These are phyloP conservation scores for Musca vetustissima DNA, from an alignment of 1,140 invertebrate genomes.

Conservation along the genomic window DNA sequence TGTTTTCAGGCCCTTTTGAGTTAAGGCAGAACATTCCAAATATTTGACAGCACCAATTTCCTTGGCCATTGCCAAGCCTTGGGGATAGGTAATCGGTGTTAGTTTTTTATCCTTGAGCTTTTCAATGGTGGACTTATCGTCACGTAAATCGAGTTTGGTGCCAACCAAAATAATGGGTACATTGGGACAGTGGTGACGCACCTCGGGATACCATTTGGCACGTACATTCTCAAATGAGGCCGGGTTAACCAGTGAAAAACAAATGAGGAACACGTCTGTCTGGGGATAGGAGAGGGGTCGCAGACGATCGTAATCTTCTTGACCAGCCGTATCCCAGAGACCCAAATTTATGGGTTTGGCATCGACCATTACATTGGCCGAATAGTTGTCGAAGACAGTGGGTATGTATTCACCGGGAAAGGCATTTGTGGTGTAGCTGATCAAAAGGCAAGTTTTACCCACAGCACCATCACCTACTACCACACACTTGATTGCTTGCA, in stretches of 20 bases:
- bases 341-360: slow-evolving; percentile 95
- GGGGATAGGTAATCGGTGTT: slow-evolving; percentile 94
- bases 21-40: slow-evolving; percentile 93
- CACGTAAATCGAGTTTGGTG: slow-evolving; percentile 91
- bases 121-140: slow-evolving; percentile 97
- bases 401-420: slow-evolving; percentile 96
- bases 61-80: slow-evolving; percentile 97
- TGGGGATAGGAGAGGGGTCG: slow-evolving; percentile 95
- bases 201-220: slow-evolving; percentile 95
- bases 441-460: slow-evolving; percentile 95
- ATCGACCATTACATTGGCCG: slow-evolving; percentile 98
- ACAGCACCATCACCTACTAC: slow-evolving; percentile 93
- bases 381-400: slow-evolving; percentile 97
- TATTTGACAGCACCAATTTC: slow-evolving; percentile 98
- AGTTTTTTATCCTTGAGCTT: slow-evolving; percentile 97
- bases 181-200: slow-evolving; percentile 85
- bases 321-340: slow-evolving; percentile 90
- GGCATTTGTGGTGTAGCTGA: slow-evolving; percentile 96
- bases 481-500: slow-evolving; percentile 95
- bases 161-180: slow-evolving; percentile 89
- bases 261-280: slow-evolving; percentile 97
- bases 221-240: slow-evolving; percentile 98
- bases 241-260: slow-evolving; percentile 97
- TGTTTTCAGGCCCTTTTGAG: slow-evolving; percentile 98
- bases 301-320: slow-evolving; percentile 94